These are phyloP conservation scores for Austrofundulus limnaeus DNA, from an alignment of 2,113 vertebrate species.

Conservation along the genomic window DNA sequence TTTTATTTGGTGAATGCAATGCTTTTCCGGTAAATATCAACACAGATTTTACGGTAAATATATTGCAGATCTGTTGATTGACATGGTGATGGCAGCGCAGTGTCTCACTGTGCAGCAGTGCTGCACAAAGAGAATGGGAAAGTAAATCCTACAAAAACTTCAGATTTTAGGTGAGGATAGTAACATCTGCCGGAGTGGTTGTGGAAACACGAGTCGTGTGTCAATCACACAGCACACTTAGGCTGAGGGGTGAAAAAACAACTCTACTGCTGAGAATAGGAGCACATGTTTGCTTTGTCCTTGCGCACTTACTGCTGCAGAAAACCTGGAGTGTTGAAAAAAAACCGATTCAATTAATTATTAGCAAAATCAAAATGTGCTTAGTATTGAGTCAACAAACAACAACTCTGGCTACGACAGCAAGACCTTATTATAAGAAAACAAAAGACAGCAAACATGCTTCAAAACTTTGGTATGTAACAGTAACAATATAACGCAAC, in stretches of 20 bases:
- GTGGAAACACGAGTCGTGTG: no score
- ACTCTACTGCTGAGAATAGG: neutral
- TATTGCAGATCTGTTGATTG: neutral
- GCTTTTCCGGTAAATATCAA: no score
- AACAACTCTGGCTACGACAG: neutral
- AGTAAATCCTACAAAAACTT: neutral
- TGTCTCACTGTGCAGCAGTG: neutral
- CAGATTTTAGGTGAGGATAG: neutral
- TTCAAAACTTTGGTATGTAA: constrained; percentile 5
- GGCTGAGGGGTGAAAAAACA: neutral
- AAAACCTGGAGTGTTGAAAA: no score
- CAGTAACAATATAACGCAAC: neutral
- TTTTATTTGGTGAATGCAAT: no score
- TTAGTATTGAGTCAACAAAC: neutral
- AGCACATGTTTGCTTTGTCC: neutral
- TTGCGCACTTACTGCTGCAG: neutral
- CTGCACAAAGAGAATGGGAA: neutral
- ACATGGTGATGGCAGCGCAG: neutral
- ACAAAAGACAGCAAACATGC: neutral
- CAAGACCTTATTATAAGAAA: neutral
- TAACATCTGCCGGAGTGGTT: neutral
- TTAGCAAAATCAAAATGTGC: neutral
- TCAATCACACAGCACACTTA: neutral
- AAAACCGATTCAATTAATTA: neutral
- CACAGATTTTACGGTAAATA: no score